Percentiles rank a stretch among this genome's conserved stretches.
These are phyloP conservation scores for Xenentodon cancila DNA, from an alignment of 2,797 vertebrate species.

Conservation along the genomic window DNA sequence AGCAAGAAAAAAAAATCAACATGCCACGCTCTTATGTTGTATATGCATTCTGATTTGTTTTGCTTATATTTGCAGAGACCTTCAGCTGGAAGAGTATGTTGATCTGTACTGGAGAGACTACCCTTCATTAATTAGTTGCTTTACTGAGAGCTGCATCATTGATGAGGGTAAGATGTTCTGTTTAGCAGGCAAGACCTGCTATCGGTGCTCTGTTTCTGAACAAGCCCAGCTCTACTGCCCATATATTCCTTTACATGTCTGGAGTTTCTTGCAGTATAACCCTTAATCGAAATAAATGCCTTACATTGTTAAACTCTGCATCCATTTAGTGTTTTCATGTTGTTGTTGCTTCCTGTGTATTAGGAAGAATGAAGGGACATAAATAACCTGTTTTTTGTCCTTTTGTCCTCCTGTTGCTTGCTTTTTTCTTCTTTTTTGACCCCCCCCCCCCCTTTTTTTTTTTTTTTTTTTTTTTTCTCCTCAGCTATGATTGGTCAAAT, in stretches of 20 bases:
- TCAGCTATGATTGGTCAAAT: slow-evolving; percentile 90
- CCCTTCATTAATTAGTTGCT: slow-evolving; percentile 88
- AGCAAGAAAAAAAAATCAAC: not conserved
- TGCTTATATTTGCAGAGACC: slow-evolving; percentile 84
- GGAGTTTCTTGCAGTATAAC: not conserved
- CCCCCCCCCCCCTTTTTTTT: not conserved
- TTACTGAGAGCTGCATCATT: slow-evolving; percentile 86
- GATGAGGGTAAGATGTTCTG: slow-evolving; percentile 86
- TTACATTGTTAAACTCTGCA: not conserved
- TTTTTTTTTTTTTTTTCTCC: not conserved
- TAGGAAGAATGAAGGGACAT: not conserved
- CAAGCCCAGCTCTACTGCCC: not conserved
- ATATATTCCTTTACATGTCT: slow-evolving; percentile 3
- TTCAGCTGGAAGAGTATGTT: slow-evolving; percentile 90
- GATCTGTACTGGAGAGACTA: slow-evolving; percentile 97
- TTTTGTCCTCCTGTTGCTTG: not conserved
- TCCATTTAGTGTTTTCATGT: not conserved
- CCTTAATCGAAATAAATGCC: not conserved
- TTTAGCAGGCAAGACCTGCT: slow-evolving; percentile 27
- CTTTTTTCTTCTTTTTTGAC: not conserved
- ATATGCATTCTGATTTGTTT: not conserved
- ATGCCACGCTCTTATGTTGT: not conserved
- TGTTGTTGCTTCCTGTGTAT: not conserved
- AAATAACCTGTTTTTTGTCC: not conserved
- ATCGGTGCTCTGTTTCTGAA: slow-evolving; percentile 21